A percentile compares a stretch with the other conserved stretches of the same genome.
Conservation (phyloP, 2,797 vertebrate species). For the Falco novaeseelandiae region DNA sequence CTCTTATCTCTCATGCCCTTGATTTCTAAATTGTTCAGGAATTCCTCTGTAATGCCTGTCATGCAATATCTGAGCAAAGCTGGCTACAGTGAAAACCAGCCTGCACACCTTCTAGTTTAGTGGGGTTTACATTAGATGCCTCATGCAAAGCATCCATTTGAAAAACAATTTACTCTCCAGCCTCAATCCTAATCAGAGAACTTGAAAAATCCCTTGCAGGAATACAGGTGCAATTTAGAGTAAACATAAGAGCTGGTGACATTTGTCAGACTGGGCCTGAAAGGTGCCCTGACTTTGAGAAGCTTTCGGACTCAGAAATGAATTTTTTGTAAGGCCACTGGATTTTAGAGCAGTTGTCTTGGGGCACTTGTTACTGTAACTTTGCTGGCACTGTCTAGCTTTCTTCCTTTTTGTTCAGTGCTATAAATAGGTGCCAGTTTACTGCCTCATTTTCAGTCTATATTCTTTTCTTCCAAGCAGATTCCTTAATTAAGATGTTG, state of each 20-base stretch:
- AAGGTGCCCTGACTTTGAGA: neutral
- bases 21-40: neutral
- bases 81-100: neutral
- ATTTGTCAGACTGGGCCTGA: neutral
- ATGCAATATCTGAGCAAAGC: neutral
- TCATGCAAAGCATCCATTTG: neutral
- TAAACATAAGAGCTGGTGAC: neutral
- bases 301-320: neutral
- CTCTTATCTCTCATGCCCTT: neutral
- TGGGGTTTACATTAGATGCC: neutral
- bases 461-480: neutral
- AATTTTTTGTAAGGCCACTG: neutral
- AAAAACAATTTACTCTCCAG: neutral
- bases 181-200: neutral
- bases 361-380: neutral
- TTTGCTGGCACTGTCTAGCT: neutral
- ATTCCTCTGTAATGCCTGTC: neutral
- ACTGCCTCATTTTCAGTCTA: slow-evolving; percentile 20
- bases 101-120: accelerated
- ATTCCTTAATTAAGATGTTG: slow-evolving; percentile 41
- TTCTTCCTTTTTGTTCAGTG: neutral
- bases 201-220: neutral
- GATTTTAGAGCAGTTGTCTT: neutral
- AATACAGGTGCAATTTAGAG: neutral
- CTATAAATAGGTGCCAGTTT: neutral